Percentiles rank a stretch among this genome's conserved stretches.
These are phyloP conservation scores for Orthosia incerta DNA, from an alignment of 2,888 invertebrate species.

Conservation along the genomic window DNA sequence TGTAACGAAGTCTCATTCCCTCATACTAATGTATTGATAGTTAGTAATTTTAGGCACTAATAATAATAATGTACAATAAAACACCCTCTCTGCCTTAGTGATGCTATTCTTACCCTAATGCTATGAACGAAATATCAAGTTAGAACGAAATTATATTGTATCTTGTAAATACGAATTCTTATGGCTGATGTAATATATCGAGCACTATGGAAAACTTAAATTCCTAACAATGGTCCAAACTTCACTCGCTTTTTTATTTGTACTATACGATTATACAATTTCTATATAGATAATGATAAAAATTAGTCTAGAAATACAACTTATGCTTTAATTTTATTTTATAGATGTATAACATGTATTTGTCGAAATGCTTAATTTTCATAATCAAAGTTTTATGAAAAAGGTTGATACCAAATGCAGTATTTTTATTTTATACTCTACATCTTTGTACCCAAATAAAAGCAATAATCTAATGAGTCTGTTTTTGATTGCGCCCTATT, in stretches of 20 bases:
- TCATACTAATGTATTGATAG: conserved; percentile 76
- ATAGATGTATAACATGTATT: conserved; percentile 88
- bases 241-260: conserved; percentile 90
- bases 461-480: conserved; percentile 81
- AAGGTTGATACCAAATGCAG: conserved; percentile 90
- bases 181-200: conserved; percentile 85
- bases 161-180: conserved; percentile 88
- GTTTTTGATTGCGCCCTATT: conserved; percentile 71
- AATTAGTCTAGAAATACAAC: conserved; percentile 85
- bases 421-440: conserved; percentile 91
- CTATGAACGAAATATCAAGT: conserved; percentile 83
- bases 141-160: conserved; percentile 83
- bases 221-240: conserved; percentile 91
- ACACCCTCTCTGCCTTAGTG: conserved; percentile 90
- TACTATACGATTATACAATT: conserved; percentile 90
- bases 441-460: conserved; percentile 90
- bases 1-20: conserved; percentile 70
- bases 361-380: conserved; percentile 90
- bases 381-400: conserved; percentile 89
- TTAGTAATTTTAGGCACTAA: conserved; percentile 81
- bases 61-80: conserved; percentile 88
- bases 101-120: conserved; percentile 88
- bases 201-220: conserved; percentile 89
- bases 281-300: conserved; percentile 86
- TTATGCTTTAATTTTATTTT: conserved; percentile 89